Evolutionary conservation across 2,113 vertebrate genomes (phyloP).

Genomic region (Elgaria multicarinata): DNA sequence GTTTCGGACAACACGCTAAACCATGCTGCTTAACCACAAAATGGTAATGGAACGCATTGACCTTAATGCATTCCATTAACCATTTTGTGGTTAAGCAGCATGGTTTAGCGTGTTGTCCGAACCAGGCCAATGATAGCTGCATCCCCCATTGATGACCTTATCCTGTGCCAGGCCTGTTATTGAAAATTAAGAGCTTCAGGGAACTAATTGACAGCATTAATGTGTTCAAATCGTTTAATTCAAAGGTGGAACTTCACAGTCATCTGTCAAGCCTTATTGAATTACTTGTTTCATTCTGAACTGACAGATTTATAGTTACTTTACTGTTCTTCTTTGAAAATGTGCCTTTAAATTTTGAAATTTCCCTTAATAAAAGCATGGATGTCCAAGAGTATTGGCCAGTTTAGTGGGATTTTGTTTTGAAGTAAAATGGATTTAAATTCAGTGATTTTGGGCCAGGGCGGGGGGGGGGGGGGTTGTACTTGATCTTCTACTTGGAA

Average conservation of each 20-base stretch:
- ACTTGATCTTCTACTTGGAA: conserved; percentile 1
- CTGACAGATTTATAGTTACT: not conserved
- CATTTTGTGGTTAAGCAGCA: too few species aligned
- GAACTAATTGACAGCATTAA: not conserved
- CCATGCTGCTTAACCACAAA: too few species aligned
- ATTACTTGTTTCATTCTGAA: not conserved
- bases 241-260: not conserved
- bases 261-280: not conserved
- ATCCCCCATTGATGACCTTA: not conserved
- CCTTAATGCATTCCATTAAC: too few species aligned
- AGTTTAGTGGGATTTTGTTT: conserved; percentile 15
- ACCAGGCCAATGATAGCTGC: too few species aligned
- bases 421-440: not conserved
- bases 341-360: not conserved
- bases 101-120: too few species aligned
- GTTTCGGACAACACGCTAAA: too few species aligned
- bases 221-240: conserved; percentile 16
- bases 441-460: not conserved
- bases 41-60: too few species aligned
- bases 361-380: conserved; percentile 22
- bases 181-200: not conserved
- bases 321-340: not conserved
- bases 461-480: too few species aligned
- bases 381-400: conserved; percentile 28
- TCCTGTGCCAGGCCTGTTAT: not conserved